Evolutionary conservation across 2,113 vertebrate species (phyloP).

Genomic region (Elephas maximus): DNA sequence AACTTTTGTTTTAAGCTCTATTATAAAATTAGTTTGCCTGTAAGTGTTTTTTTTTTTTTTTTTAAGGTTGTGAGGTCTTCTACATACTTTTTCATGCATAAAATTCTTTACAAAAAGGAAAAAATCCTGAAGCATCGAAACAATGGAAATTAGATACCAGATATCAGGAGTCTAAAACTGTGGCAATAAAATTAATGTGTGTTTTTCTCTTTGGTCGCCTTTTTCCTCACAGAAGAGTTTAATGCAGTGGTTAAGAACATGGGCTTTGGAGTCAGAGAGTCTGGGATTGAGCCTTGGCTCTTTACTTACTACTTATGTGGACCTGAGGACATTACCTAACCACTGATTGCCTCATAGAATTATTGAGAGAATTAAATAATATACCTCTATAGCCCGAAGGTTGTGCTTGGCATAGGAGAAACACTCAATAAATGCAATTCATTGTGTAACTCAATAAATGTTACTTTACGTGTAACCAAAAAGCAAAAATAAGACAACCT

Average conservation of each 20-base stretch:
- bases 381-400: background rate
- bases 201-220: background rate
- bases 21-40: background rate
- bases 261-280: background rate
- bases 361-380: constrained; percentile 50
- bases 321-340: constrained; percentile 5
- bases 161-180: background rate
- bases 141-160: background rate
- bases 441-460: background rate
- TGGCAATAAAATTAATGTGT: background rate
- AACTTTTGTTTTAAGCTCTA: background rate
- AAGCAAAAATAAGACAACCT: constrained; percentile 12
- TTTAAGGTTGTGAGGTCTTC: background rate
- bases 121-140: background rate
- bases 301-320: background rate
- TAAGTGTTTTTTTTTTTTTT: background rate
- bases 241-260: background rate
- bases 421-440: background rate
- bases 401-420: background rate
- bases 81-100: background rate
- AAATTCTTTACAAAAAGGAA: background rate
- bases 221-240: background rate
- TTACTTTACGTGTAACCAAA: constrained; percentile 21
- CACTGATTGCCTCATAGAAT: background rate
- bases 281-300: background rate